phyloP scores from a whole-genome alignment of 1,140 invertebrate species.

The Drosophila subobscura region DNA sequence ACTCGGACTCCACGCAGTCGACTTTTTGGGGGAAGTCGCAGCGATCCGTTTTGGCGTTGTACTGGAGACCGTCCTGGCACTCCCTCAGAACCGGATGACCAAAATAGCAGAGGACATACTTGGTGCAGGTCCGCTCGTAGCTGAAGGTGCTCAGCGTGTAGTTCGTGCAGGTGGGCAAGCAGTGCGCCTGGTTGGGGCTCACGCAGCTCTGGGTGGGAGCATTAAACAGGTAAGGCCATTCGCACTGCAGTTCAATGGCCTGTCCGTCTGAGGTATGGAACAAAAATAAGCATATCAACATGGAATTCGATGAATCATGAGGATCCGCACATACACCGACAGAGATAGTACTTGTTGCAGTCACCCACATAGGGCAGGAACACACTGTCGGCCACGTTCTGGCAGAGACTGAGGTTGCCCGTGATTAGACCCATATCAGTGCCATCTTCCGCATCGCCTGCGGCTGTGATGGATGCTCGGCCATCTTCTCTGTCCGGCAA shows the following conservation, averaged over 20 bases:
- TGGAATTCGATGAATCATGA: neutral
- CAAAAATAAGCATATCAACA: neutral
- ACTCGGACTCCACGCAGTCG: conserved; percentile 76
- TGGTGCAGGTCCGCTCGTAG: conserved; percentile 75
- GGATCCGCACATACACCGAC: conserved; percentile 45
- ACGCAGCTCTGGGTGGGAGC: conserved; percentile 55
- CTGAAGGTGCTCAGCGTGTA: conserved; percentile 45
- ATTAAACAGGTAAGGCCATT: conserved; percentile 43
- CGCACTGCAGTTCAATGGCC: conserved; percentile 46
- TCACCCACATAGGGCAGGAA: conserved; percentile 65
- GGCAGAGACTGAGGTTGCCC: conserved; percentile 50
- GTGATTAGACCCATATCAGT: conserved; percentile 8
- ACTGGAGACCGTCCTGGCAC: conserved; percentile 69
- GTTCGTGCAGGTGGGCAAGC: conserved; percentile 40
- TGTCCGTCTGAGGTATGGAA: conserved; percentile 33
- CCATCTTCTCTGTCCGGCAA: neutral
- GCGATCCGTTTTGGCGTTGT: conserved; percentile 69
- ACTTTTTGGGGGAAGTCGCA: conserved; percentile 74
- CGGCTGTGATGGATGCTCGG: neutral
- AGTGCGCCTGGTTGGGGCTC: neutral
- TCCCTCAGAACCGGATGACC: conserved; percentile 58
- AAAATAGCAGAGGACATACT: conserved; percentile 74
- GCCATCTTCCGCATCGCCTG: neutral
- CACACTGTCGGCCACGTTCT: conserved; percentile 52
- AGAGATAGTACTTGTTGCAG: conserved; percentile 62